These are phyloP conservation scores for Pristis pectinata DNA, from an alignment of 2,797 vertebrate genomes.

Conservation along the genomic window DNA sequence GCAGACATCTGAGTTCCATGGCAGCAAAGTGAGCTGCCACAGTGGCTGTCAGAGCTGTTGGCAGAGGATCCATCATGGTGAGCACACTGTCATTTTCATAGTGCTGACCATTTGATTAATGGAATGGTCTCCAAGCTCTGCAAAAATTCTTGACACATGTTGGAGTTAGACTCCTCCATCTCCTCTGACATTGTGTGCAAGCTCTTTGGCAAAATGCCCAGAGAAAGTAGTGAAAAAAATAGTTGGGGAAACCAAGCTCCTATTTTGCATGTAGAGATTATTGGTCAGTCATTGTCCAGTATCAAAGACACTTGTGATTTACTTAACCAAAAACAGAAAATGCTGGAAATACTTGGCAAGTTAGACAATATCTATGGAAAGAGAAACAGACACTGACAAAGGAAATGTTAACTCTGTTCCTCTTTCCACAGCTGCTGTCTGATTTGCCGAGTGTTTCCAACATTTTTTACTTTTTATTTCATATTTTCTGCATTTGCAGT, in stretches of 20 bases:
- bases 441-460: too few relatives aligned
- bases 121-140: background rate
- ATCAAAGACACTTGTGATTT: too few relatives aligned
- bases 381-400: too few relatives aligned
- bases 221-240: background rate
- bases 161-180: background rate
- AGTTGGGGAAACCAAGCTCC: background rate
- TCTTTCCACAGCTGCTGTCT: too few relatives aligned
- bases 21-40: background rate
- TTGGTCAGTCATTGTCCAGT: background rate
- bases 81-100: background rate
- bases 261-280: background rate
- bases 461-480: too few relatives aligned
- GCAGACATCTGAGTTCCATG: too few relatives aligned
- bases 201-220: background rate
- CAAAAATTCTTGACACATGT: background rate
- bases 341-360: too few relatives aligned
- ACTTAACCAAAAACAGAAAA: too few relatives aligned
- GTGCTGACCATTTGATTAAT: background rate
- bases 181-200: background rate
- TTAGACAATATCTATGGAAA: too few relatives aligned
- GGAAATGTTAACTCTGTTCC: too few relatives aligned
- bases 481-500: too few relatives aligned
- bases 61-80: background rate
- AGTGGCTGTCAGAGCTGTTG: background rate